These are phyloP conservation scores for Zoanthus sociatus DNA, from an alignment of 92 coral and sea anemone species.

Conservation along the genomic window DNA sequence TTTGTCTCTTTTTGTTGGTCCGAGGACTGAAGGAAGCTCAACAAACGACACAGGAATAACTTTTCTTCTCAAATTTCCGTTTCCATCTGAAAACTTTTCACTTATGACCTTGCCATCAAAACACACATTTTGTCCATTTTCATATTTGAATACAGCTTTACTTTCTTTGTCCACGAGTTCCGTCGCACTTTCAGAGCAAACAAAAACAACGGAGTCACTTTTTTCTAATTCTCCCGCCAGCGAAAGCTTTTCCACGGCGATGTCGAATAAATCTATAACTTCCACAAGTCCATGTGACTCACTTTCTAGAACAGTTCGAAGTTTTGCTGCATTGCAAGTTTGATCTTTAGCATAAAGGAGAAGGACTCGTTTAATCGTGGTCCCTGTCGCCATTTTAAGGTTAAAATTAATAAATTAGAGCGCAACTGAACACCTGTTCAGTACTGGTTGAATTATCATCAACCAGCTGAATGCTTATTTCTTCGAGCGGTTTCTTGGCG, in stretches of 20 bases:
- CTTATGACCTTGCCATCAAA: constrained; percentile 77
- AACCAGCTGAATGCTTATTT: background rate
- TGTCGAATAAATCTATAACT: constrained; percentile 69
- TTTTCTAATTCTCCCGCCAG: constrained; percentile 64
- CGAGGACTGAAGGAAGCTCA: constrained; percentile 74
- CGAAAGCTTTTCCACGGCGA: constrained; percentile 44
- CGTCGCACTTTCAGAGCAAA: constrained; percentile 72
- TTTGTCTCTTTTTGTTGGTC: constrained; percentile 40
- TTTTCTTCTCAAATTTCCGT: constrained; percentile 64
- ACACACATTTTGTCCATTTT: constrained; percentile 56
- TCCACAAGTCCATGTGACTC: constrained; percentile 66
- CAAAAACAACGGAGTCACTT: constrained; percentile 65
- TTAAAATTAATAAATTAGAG: constrained; percentile 52
- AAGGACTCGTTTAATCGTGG: constrained; percentile 62
- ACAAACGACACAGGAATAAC: constrained; percentile 78
- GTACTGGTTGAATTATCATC: background rate
- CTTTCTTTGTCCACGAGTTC: constrained; percentile 74
- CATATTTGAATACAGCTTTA: constrained; percentile 59
- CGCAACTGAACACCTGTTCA: constrained; percentile 1
- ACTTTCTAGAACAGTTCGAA: constrained; percentile 78
- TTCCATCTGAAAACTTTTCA: constrained; percentile 54
- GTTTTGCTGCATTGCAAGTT: constrained; percentile 64
- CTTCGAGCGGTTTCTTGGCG: background rate
- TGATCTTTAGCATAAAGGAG: constrained; percentile 79
- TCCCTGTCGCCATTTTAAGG: constrained; percentile 61